Evolutionary conservation across 2,797 vertebrate genomes (phyloP).

Genomic region (Chromobotia macracanthus): DNA sequence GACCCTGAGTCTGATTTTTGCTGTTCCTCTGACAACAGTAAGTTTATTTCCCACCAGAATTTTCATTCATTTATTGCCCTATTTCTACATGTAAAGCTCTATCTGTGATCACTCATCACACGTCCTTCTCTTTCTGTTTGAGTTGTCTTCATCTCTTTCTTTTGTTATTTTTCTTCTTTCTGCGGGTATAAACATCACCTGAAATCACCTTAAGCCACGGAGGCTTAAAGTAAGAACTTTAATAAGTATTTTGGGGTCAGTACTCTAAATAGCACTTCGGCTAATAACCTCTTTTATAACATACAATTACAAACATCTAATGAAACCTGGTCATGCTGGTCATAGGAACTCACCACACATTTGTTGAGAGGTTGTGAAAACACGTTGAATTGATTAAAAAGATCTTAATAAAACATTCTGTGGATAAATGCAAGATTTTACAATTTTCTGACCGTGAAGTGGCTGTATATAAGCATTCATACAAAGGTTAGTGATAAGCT

Average conservation of each 20-base stretch:
- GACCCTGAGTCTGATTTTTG: conserved; percentile 78
- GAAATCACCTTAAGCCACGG: conserved; percentile 30
- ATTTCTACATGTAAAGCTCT: background rate
- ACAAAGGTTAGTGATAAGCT: conserved; percentile 10
- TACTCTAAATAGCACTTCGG: conserved; percentile 38
- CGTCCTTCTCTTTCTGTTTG: background rate
- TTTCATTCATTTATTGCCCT: conserved; percentile 3
- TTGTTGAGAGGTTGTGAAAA: background rate
- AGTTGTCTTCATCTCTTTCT: too few species aligned
- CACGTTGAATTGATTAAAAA: background rate
- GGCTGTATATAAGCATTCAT: background rate
- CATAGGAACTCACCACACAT: background rate
- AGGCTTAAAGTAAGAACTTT: conserved; percentile 32
- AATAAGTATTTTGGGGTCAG: conserved; percentile 63
- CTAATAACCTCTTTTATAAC: conserved; percentile 43
- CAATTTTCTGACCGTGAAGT: background rate
- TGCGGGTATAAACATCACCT: conserved; percentile 33
- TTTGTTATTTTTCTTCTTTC: background rate
- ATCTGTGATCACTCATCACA: background rate
- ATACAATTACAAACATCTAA: conserved; percentile 23
- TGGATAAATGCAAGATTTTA: background rate
- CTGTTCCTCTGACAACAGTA: conserved; percentile 77
- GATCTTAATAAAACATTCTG: background rate
- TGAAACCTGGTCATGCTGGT: background rate
- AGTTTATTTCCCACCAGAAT: conserved; percentile 54